Percentiles rank a stretch among this genome's conserved stretches.
phyloP scores from a whole-genome alignment of 1,140 invertebrate species.

The Phenacoccus solenopsis region DNA sequence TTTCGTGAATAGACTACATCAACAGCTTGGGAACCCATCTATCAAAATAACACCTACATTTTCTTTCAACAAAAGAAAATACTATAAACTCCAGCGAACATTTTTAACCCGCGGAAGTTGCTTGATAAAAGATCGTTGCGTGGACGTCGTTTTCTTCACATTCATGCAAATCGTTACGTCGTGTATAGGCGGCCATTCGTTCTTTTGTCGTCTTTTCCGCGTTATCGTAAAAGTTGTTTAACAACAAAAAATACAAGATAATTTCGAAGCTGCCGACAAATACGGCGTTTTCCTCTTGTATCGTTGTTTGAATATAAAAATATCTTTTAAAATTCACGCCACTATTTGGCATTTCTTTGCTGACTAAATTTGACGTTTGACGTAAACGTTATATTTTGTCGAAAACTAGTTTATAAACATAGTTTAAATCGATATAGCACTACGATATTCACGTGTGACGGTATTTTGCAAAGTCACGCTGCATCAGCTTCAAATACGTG shows the following conservation, averaged over 20 bases:
- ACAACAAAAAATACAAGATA: neutral
- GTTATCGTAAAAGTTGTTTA: neutral
- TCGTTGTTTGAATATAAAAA: neutral
- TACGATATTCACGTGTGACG: neutral
- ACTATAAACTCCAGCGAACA: neutral
- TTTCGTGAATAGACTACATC: too few relatives aligned
- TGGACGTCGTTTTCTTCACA: neutral
- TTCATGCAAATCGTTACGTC: neutral
- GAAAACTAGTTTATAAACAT: slow-evolving; percentile 3
- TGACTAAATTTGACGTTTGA: neutral
- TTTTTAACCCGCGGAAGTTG: neutral
- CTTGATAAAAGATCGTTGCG: neutral
- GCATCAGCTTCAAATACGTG: too few relatives aligned
- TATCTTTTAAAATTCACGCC: neutral
- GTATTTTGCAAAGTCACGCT: too few relatives aligned
- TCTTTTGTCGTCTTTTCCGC: neutral
- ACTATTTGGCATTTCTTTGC: neutral
- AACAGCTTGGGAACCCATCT: too few relatives aligned
- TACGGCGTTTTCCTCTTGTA: neutral
- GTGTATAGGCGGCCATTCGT: neutral
- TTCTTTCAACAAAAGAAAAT: neutral
- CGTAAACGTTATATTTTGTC: neutral
- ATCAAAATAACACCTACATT: too few relatives aligned
- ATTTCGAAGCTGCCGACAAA: neutral
- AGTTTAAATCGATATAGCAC: neutral